A percentile compares a stretch with the other conserved stretches of the same genome.
These are phyloP conservation scores for Meiosimyza decipiens DNA, from an alignment of 2,888 invertebrate species.

Conservation along the genomic window DNA sequence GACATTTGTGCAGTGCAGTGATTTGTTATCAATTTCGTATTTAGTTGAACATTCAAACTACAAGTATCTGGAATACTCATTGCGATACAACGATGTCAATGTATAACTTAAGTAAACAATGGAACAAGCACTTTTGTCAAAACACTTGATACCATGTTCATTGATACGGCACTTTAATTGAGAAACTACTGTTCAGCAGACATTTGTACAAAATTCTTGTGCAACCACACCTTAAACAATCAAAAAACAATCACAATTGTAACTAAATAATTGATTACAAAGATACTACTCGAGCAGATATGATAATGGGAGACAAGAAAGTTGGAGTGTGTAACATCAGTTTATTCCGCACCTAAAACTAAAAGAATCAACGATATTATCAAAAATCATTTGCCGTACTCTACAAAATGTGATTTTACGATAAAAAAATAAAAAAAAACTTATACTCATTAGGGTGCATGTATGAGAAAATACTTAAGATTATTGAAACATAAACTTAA, in stretches of 20 bases:
- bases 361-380: conserved; percentile 1
- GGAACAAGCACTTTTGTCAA: conserved; percentile 20
- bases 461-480: too few relatives aligned
- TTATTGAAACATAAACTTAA: too few relatives aligned
- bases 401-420: too few relatives aligned
- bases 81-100: background rate
- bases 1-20: conserved; percentile 21
- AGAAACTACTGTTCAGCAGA: conserved; percentile 47
- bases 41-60: conserved; percentile 19
- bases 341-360: conserved; percentile 19
- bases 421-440: too few relatives aligned
- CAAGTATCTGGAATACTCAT: background rate
- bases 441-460: too few relatives aligned
- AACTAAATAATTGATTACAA: conserved; percentile 19
- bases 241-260: conserved; percentile 8
- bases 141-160: conserved; percentile 16
- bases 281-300: background rate
- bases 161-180: conserved; percentile 45
- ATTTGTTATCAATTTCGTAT: conserved; percentile 7
- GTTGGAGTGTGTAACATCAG: background rate
- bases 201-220: conserved; percentile 4
- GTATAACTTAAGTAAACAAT: background rate
- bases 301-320: too few relatives aligned
- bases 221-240: conserved; percentile 25
- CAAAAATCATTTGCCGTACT: conserved; percentile 1